Evolutionary conservation across 1,140 invertebrate species (phyloP).

Genomic region (Musca vetustissima): DNA sequence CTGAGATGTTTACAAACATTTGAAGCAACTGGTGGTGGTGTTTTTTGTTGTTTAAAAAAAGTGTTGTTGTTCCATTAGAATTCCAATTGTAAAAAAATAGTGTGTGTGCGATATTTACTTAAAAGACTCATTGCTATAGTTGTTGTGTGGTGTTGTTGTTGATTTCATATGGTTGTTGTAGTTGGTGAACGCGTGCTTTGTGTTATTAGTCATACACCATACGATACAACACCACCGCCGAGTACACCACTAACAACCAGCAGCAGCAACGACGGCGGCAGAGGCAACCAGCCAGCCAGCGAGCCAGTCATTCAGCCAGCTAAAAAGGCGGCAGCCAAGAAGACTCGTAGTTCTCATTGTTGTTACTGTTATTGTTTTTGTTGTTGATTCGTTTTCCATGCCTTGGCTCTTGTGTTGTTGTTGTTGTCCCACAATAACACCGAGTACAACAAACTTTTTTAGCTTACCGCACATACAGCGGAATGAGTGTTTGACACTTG

Average conservation of each 20-base stretch:
- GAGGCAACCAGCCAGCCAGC: conserved; percentile 7
- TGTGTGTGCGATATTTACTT: too few species aligned
- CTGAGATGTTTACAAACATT: too few species aligned
- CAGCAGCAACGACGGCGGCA: conserved; percentile 26
- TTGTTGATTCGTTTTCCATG: conserved; percentile 9
- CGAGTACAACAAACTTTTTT: conserved; percentile 20
- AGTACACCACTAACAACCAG: conserved; percentile 17
- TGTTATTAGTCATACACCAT: conserved; percentile 21
- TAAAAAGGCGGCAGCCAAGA: conserved; percentile 44
- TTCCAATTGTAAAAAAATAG: too few species aligned
- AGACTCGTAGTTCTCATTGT: conserved; percentile 40
- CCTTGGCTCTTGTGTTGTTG: neutral
- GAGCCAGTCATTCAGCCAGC: too few species aligned
- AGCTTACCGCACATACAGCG: conserved; percentile 12
- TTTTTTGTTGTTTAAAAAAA: too few species aligned
- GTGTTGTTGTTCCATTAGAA: too few species aligned
- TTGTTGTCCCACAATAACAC: conserved; percentile 4
- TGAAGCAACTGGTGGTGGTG: too few species aligned
- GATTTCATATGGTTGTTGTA: neutral
- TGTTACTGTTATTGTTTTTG: neutral
- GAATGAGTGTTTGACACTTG: conserved; percentile 24
- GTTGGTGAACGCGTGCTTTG: conserved; percentile 8
- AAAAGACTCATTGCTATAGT: neutral
- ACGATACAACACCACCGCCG: too few species aligned
- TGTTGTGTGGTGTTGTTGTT: conserved; percentile 16